phyloP scores from a whole-genome alignment of 2,888 invertebrate species.

The Rotaria socialis region DNA sequence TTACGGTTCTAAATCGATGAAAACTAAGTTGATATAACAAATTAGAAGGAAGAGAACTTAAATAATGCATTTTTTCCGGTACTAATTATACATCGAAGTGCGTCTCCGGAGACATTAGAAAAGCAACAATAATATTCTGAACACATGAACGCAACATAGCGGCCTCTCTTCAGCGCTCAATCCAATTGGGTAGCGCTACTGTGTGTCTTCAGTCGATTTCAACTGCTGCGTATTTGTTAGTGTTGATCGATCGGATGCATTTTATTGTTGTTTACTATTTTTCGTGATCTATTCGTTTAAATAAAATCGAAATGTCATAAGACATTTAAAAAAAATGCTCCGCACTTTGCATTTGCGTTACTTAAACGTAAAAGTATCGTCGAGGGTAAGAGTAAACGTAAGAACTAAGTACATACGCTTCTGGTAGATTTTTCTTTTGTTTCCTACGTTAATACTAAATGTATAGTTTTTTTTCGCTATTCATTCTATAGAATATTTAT shows the following conservation, averaged over 20 bases:
- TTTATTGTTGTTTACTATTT: background rate
- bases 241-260: background rate
- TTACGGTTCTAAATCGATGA: background rate
- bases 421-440: background rate
- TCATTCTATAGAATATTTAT: background rate
- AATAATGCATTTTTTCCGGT: background rate
- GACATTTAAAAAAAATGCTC: background rate
- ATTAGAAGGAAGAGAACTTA: background rate
- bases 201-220: background rate
- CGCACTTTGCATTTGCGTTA: background rate
- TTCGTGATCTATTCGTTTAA: background rate
- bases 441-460: background rate
- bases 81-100: too few species aligned
- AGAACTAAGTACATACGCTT: background rate
- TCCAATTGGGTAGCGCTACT: background rate
- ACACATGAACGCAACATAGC: background rate
- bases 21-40: background rate
- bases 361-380: background rate
- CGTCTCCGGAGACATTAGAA: background rate
- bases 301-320: background rate
- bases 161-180: background rate
- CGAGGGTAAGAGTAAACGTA: background rate
- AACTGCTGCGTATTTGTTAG: background rate
- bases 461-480: background rate
- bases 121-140: background rate